Conservation (phyloP, 2,113 vertebrate species). For the Alligator mississippiensis region DNA sequence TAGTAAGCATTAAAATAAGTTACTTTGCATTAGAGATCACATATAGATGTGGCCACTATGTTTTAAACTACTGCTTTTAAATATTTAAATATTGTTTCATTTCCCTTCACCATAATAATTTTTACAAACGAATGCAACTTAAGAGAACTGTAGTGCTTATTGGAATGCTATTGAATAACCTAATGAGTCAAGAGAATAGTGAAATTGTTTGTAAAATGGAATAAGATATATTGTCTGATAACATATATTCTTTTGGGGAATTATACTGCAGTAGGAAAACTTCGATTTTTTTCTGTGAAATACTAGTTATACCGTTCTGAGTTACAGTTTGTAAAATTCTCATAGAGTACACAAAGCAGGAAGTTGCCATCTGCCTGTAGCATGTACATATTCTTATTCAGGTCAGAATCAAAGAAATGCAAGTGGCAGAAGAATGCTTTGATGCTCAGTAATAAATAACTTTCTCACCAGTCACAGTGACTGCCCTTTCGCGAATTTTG, state of each 20-base stretch:
- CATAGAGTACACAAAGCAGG: not conserved
- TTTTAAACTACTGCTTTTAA: not conserved
- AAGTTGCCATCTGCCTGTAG: constrained; percentile 26
- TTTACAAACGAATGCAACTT: not conserved
- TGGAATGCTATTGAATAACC: not conserved
- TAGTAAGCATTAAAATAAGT: too few species aligned
- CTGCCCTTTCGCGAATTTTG: not conserved
- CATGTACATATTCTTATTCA: constrained; percentile 16
- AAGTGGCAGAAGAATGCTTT: constrained; percentile 40
- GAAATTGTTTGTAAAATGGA: not conserved
- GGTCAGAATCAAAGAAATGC: constrained; percentile 31
- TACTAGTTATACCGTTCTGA: not conserved
- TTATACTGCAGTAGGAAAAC: not conserved
- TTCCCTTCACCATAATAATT: not conserved
- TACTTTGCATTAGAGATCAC: too few species aligned
- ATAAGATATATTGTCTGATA: too few species aligned
- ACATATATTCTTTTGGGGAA: not conserved
- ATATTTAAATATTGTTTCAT: not conserved
- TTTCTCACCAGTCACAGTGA: not conserved
- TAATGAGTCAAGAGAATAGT: not conserved
- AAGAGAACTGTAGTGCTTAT: not conserved
- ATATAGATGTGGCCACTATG: not conserved
- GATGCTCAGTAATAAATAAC: constrained; percentile 22
- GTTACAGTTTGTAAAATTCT: not conserved
- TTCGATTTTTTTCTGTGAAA: not conserved